Base-by-base conservation (phyloP, 2,888 invertebrate species). In the Nymphalis polychloros region DNA sequence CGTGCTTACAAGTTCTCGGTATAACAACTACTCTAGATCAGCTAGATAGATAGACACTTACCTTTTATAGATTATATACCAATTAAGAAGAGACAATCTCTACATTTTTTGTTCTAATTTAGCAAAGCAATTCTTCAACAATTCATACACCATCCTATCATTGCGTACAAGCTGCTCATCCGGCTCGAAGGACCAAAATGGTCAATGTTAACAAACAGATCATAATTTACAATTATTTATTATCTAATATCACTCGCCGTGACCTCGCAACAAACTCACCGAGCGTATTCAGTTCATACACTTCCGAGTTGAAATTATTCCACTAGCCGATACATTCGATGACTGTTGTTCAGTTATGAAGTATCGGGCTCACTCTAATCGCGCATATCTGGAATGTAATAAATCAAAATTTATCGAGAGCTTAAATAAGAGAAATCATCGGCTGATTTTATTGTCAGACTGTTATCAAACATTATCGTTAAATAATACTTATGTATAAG, bases 371-470 rank as follows among this genome's bases (percentile, higher is more conserved):
- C 78, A 90, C 79, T 89, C 83, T 75, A 91, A 84, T 74, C 91
- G 91, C 90, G 90, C 88, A 85, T 91, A 91, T 83, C 91, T 91
- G 87, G 20, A 75, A 73, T 59, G 10, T 57, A 57, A 69, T n/a
- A 52, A 53, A 59, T 57, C 60, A 62, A 41, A 57, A 50, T 19
- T 66, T 64, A 69, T 63, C 59, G 48, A 13, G 49, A 49, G 60
- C 47, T 41, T 52, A 57, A 62, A 63, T 66, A 19, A 48, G 53
- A 62, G 65, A 60, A 59, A 49, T 55, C 48, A 48, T 68, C 55
- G 13, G 41, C 19, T 0, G 49, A 41, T 41, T 49, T 49, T n/a
- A 49, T 49, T n/a, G 49, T 49, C 49, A n/a, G n/a, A 49, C 19
- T n/a, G 7, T 49, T 41, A 41, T 13, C 13, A 13, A 41, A 41